Percentiles rank a stretch among this genome's conserved stretches.
Conservation (phyloP, 2,797 vertebrate genomes). For the Melanotaenia nigrans region DNA sequence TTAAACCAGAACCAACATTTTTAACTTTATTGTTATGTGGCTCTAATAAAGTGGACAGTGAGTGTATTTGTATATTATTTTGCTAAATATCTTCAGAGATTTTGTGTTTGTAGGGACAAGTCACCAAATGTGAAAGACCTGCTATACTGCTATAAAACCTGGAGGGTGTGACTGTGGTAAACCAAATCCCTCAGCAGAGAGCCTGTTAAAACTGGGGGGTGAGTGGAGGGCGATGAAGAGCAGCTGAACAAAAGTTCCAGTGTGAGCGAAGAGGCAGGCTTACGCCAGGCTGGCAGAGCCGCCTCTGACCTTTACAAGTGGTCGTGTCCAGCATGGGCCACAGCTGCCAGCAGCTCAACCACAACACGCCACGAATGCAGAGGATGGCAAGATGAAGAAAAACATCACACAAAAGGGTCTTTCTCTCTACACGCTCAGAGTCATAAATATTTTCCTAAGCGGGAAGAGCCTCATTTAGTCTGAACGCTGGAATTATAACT, state of each 20-base stretch:
- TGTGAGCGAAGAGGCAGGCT: constrained; percentile 58
- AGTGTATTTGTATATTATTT: too few species aligned
- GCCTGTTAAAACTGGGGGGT: not conserved
- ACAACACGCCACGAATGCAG: constrained; percentile 8
- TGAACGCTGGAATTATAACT: constrained; percentile 9
- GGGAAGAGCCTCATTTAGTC: constrained; percentile 55
- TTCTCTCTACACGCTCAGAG: constrained; percentile 39
- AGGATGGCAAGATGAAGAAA: constrained; percentile 30
- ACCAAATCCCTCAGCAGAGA: constrained; percentile 23
- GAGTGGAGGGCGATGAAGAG: constrained; percentile 34
- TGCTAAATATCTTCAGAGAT: too few species aligned
- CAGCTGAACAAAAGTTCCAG: constrained; percentile 69
- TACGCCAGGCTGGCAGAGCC: constrained; percentile 47
- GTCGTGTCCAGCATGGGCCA: constrained; percentile 37
- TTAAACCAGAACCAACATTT: too few species aligned
- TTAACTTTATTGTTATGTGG: too few species aligned
- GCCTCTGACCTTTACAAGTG: constrained; percentile 74
- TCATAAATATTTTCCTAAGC: constrained; percentile 63
- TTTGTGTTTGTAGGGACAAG: too few species aligned
- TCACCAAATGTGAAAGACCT: too few species aligned
- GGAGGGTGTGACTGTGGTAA: constrained; percentile 20
- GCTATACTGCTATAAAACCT: not conserved
- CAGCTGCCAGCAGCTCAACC: constrained; percentile 48
- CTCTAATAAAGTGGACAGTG: too few species aligned
- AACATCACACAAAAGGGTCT: constrained; percentile 53